Percentiles rank a stretch among this genome's conserved stretches.
Evolutionary conservation across 2,888 invertebrate species (phyloP).

Genomic region (Sericinus montela): DNA sequence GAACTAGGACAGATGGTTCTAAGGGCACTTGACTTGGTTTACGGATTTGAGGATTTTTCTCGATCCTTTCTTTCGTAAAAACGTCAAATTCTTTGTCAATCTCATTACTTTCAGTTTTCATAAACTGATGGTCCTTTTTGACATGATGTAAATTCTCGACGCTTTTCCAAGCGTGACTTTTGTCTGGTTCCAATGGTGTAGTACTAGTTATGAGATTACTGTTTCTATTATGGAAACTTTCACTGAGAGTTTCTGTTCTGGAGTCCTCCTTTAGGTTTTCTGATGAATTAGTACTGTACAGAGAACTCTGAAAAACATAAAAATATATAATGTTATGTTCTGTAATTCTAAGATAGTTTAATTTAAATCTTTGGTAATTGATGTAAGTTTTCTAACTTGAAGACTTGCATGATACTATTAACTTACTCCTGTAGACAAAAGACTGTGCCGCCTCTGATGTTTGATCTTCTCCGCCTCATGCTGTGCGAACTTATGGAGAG

Average conservation of each 20-base stretch:
- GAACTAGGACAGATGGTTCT: conserved; percentile 49
- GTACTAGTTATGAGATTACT: conserved; percentile 42
- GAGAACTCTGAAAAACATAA: conserved; percentile 45
- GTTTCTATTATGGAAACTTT: conserved; percentile 26
- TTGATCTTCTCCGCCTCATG: conserved; percentile 85
- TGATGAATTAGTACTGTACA: conserved; percentile 54
- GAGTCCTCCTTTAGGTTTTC: conserved; percentile 48
- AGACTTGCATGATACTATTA: not conserved
- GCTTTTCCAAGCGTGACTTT: conserved; percentile 46
- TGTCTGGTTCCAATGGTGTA: conserved; percentile 61
- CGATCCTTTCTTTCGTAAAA: conserved; percentile 67
- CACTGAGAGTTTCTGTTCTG: conserved; percentile 35
- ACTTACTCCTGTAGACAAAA: conserved; percentile 62
- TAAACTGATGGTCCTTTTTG: conserved; percentile 14
- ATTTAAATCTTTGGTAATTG: too few relatives aligned
- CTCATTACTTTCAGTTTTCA: conserved; percentile 30
- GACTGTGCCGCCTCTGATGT: conserved; percentile 57
- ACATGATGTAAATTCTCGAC: conserved; percentile 40
- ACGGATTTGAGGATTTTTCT: conserved; percentile 44
- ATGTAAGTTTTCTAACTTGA: too few relatives aligned
- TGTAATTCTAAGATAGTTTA: too few relatives aligned
- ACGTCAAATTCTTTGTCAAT: conserved; percentile 71
- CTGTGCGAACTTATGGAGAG: conserved; percentile 88
- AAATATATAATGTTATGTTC: too few relatives aligned
- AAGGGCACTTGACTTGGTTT: conserved; percentile 40